Evolutionary conservation across 2,797 vertebrate genomes (phyloP), one percentile per base, ranked within the genome.

Genomic region (Acropternis orthonyx): DNA sequence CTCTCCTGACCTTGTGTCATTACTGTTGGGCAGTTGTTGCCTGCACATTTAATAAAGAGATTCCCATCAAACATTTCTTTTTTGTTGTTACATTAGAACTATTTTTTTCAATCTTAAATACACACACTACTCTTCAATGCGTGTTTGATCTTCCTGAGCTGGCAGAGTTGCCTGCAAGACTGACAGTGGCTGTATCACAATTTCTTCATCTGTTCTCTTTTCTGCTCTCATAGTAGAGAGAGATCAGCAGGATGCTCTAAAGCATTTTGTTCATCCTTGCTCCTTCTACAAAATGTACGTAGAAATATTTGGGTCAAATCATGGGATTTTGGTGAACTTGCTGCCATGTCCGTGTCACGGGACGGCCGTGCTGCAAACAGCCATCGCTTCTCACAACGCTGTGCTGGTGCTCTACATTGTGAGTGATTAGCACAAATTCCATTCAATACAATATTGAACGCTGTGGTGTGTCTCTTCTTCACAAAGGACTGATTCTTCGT

Each of bases 1-100:
- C 85, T 93, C 95, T 94, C 84, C 95, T 97, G 96, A 97, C 96
- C 97, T 97, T 72, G 90, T 94, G 92, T 89, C 84, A 49, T 92
- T 89, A 17, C 91, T 88, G 48, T 72, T 86, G 84, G 32, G n/a
- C 73, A 32, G 19, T 68, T 0, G 0, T 34, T 84, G 67, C 51
- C 34, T 79, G 66, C 24, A 39, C 18, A 6, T 49, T 66, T 82
- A 62, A 28, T 55, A 23, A 83, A 89, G 84, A 85, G 37, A 39
- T 80, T 95, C 43, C 67, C 32, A 36, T 69, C 46, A 81, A 90
- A 74, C 34, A 24, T 37, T 62, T 18, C 66, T 71, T 72, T 63
- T 37, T 66, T 21, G 36, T 91, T 54, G 39, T 74, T 66, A 65
- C 6, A 12, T 66, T 87, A 59, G 59, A 82, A 82, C 66, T 81